phyloP scores from a whole-genome alignment of 2,888 invertebrate species.

The Rhagophthalmus giganteus region DNA sequence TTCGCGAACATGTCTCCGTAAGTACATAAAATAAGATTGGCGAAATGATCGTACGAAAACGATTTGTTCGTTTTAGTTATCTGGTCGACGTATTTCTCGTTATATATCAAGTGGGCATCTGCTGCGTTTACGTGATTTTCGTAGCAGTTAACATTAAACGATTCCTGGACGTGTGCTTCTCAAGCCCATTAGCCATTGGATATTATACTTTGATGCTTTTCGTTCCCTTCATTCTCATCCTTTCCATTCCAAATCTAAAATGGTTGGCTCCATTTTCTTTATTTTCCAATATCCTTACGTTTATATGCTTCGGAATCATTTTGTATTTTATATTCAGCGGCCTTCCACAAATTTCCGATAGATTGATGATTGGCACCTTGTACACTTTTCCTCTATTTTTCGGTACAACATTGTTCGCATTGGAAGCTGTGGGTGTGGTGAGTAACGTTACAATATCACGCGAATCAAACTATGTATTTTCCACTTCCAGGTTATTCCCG shows the following conservation, averaged over 20 bases:
- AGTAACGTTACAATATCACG: constrained; percentile 52
- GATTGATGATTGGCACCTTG: constrained; percentile 66
- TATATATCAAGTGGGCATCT: constrained; percentile 92
- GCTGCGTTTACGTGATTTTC: constrained; percentile 95
- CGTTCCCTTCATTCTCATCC: constrained; percentile 73
- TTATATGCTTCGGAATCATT: constrained; percentile 81
- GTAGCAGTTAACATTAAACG: constrained; percentile 51
- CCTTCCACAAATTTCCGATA: constrained; percentile 65
- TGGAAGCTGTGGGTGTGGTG: constrained; percentile 93
- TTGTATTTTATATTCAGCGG: constrained; percentile 82
- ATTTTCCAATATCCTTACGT: constrained; percentile 82
- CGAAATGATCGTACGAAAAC: neutral
- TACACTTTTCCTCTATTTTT: constrained; percentile 87
- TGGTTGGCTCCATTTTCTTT: constrained; percentile 88
- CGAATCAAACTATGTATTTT: neutral
- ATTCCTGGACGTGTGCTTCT: constrained; percentile 46
- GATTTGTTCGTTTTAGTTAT: constrained; percentile 61
- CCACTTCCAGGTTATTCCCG: constrained; percentile 75
- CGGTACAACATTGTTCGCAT: constrained; percentile 92
- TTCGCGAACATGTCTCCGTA: constrained; percentile 57
- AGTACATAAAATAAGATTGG: neutral
- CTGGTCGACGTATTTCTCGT: constrained; percentile 74
- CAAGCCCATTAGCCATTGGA: constrained; percentile 34
- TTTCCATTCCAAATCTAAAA: constrained; percentile 83
- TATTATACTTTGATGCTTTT: constrained; percentile 51